A percentile compares a stretch with the other conserved stretches of the same genome.
Conservation (phyloP, 2,797 vertebrate species). For the Poeciliopsis presidionis region DNA sequence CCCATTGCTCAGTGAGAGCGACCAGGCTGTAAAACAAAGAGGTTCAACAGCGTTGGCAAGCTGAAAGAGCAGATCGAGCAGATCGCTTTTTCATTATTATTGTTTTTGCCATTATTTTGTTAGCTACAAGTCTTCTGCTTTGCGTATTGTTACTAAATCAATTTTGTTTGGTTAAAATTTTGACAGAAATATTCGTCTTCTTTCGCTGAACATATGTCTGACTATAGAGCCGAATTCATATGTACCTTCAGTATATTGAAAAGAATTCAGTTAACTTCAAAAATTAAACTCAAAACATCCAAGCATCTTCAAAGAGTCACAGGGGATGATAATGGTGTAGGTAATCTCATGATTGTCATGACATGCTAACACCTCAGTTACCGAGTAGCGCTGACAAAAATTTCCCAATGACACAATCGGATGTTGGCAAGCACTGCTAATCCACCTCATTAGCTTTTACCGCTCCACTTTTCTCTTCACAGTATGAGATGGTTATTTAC, state of each 20-base stretch:
- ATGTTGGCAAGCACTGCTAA: background rate
- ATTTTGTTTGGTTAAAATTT: background rate
- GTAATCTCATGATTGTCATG: background rate
- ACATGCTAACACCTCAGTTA: background rate
- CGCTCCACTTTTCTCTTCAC: background rate
- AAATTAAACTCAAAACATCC: background rate
- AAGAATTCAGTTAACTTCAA: background rate
- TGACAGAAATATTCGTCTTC: background rate
- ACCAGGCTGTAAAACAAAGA: conserved; percentile 28
- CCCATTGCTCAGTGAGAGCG: conserved; percentile 38
- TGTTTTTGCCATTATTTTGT: background rate
- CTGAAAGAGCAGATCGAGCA: background rate
- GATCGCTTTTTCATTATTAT: background rate
- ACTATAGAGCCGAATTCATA: background rate
- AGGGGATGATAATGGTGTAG: background rate
- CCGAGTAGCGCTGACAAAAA: background rate
- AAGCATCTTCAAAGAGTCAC: background rate
- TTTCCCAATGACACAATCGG: background rate
- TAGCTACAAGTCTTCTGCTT: background rate
- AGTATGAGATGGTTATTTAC: too few species aligned
- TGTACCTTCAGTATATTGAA: background rate
- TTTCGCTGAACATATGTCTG: background rate
- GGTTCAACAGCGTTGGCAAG: background rate
- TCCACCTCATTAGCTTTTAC: background rate
- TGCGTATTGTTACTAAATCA: background rate